A percentile compares a stretch with the other conserved stretches of the same genome.
Conservation (phyloP, 2,113 vertebrate species). For the Neomonachus schauinslandi region DNA sequence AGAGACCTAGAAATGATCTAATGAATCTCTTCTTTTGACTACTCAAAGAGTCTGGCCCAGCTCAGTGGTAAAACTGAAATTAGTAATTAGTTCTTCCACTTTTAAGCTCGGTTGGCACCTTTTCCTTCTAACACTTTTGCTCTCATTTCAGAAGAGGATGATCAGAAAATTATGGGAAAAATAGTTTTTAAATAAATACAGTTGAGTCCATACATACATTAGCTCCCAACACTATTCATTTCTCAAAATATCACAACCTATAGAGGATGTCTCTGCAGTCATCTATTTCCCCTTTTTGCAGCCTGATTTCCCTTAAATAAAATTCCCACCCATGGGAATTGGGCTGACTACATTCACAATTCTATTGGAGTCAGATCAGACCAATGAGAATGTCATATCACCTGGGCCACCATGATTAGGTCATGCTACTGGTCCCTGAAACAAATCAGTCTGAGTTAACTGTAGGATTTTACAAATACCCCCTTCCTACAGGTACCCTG, state of each 20-base stretch:
- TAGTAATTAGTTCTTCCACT: neutral
- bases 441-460: neutral
- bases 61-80: neutral
- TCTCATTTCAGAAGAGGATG: neutral
- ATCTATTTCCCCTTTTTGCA: neutral
- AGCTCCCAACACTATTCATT: neutral
- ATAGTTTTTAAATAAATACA: slow-evolving; percentile 4
- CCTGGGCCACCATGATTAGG: neutral
- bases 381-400: neutral
- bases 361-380: neutral
- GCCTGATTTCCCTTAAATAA: neutral
- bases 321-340: neutral
- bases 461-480: neutral
- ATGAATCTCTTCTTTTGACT: neutral
- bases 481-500: neutral
- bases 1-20: neutral
- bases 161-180: neutral
- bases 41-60: neutral
- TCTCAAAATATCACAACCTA: neutral
- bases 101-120: neutral
- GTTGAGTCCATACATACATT: neutral
- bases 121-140: neutral
- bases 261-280: neutral
- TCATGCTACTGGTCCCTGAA: neutral
- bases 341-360: neutral